These are phyloP conservation scores for Perizoma affinitatum DNA, from an alignment of 2,888 invertebrate species.

Conservation along the genomic window DNA sequence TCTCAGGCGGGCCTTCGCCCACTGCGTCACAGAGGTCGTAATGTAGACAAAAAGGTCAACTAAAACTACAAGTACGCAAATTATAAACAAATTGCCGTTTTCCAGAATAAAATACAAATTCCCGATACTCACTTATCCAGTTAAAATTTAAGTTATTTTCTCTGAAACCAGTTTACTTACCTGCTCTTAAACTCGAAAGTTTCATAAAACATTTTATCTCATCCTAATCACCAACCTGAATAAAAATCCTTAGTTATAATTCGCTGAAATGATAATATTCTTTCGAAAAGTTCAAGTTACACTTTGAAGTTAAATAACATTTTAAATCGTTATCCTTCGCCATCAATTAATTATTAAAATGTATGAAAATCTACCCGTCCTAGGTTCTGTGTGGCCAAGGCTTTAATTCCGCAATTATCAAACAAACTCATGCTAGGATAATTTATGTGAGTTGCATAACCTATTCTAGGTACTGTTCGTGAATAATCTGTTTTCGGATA, in stretches of 20 bases:
- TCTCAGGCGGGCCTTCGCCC: too few relatives aligned
- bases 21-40: too few relatives aligned
- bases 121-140: neutral
- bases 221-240: slow-evolving; percentile 18
- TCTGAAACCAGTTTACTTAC: slow-evolving; percentile 10
- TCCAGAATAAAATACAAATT: slow-evolving; percentile 3
- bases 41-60: too few relatives aligned
- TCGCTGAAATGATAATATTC: slow-evolving; percentile 17
- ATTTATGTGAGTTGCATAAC: slow-evolving; percentile 15
- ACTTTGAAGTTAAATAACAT: too few relatives aligned
- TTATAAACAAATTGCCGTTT: slow-evolving; percentile 9
- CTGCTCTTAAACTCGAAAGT: slow-evolving; percentile 5
- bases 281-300: slow-evolving; percentile 15
- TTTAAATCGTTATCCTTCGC: too few relatives aligned
- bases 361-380: neutral
- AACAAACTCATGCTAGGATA: slow-evolving; percentile 7
- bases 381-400: slow-evolving; percentile 3
- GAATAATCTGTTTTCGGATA: neutral
- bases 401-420: slow-evolving; percentile 3
- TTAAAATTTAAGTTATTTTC: slow-evolving; percentile 12
- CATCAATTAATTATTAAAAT: too few relatives aligned
- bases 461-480: slow-evolving; percentile 3
- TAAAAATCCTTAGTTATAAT: slow-evolving; percentile 12
- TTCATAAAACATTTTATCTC: slow-evolving; percentile 11
- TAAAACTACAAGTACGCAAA: slow-evolving; percentile 8